These are phyloP conservation scores for Hypercompe scribonia DNA, from an alignment of 2,888 invertebrate genomes.

Conservation along the genomic window DNA sequence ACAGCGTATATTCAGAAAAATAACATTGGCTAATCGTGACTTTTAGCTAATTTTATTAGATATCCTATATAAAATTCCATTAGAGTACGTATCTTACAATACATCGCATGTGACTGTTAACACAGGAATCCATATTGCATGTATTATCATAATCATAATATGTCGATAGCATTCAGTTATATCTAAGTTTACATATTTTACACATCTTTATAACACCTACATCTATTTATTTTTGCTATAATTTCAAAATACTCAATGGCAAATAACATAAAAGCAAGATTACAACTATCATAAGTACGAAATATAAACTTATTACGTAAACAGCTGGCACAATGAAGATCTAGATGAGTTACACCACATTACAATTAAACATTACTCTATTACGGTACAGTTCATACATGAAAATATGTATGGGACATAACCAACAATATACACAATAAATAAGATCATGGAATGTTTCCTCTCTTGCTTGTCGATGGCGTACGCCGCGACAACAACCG, in stretches of 20 bases:
- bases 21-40: slow-evolving; percentile 85
- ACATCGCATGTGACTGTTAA: slow-evolving; percentile 64
- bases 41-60: slow-evolving; percentile 83
- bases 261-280: slow-evolving; percentile 81
- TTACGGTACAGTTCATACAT: slow-evolving; percentile 76
- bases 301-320: slow-evolving; percentile 79
- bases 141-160: slow-evolving; percentile 61
- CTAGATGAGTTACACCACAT: slow-evolving; percentile 80
- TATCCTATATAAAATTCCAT: slow-evolving; percentile 75
- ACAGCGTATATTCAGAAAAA: slow-evolving; percentile 83
- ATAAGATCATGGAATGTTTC: slow-evolving; percentile 86
- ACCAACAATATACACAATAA: slow-evolving; percentile 85
- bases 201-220: slow-evolving; percentile 69
- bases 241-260: slow-evolving; percentile 77
- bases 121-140: slow-evolving; percentile 65
- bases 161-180: slow-evolving; percentile 61
- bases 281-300: slow-evolving; percentile 84
- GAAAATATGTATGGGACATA: slow-evolving; percentile 82
- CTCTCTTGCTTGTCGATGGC: slow-evolving; percentile 65
- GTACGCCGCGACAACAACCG: slow-evolving; percentile 61
- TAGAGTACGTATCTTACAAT: slow-evolving; percentile 79
- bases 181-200: slow-evolving; percentile 80
- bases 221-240: slow-evolving; percentile 81
- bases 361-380: slow-evolving; percentile 75
- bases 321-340: slow-evolving; percentile 86